Conservation (phyloP, 2,888 invertebrate genomes). For the Agrilus mali region DNA sequence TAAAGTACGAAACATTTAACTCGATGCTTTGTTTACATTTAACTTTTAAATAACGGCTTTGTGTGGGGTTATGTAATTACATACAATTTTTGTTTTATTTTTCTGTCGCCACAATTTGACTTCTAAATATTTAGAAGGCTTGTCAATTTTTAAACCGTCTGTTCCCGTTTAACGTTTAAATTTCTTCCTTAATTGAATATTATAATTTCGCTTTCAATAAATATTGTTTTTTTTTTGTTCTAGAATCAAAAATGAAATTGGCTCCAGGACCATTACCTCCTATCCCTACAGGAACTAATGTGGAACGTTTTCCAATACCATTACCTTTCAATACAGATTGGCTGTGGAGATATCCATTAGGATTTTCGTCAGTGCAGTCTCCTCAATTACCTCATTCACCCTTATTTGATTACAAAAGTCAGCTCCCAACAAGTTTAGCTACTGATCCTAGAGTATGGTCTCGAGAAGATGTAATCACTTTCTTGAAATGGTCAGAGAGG, state of each 20-base stretch:
- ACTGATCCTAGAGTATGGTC: slow-evolving; percentile 85
- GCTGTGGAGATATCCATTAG: slow-evolving; percentile 76
- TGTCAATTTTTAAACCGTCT: too few species aligned
- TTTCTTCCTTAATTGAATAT: too few species aligned
- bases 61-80: too few species aligned
- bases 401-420: slow-evolving; percentile 73
- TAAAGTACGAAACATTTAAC: too few species aligned
- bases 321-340: slow-evolving; percentile 75
- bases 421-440: slow-evolving; percentile 70
- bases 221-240: slow-evolving; percentile 8
- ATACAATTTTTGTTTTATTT: too few species aligned
- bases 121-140: too few species aligned
- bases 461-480: slow-evolving; percentile 76
- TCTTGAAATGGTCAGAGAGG: slow-evolving; percentile 82
- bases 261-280: slow-evolving; percentile 36
- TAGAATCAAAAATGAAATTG: slow-evolving; percentile 36
- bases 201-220: background rate
- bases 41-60: too few species aligned
- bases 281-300: slow-evolving; percentile 36
- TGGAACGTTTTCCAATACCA: slow-evolving; percentile 63
- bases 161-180: background rate
- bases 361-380: slow-evolving; percentile 55
- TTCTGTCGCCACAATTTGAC: too few species aligned
- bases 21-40: too few species aligned
- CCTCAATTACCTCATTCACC: slow-evolving; percentile 52